Evolutionary conservation across 2,888 invertebrate genomes (phyloP), one percentile per base, ranked within the genome.

Genomic region (Venusia cambrica): DNA sequence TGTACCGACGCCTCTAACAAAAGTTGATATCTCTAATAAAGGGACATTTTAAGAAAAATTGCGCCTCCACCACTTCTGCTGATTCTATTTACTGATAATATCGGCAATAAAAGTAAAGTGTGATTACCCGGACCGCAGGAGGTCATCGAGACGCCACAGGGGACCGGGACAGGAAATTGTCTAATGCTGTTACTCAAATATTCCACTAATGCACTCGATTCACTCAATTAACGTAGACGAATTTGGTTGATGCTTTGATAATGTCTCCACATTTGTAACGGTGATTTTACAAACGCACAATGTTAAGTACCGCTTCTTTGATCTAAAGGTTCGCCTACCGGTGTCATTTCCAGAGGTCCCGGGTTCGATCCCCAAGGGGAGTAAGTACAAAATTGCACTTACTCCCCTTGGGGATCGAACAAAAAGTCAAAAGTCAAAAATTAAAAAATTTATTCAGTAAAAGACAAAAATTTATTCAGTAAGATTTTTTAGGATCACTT

Each of bases 161-260:
- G 57, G 63, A 46, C 62, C 41, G 45, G 43, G 53, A 52, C 58
- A 53, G 71, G 66, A 67, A 61, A 73, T 72, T 66, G 68, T 70
- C 65, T 76, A 73, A 77, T 68, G 66, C 63, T 63, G 63, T 73
- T 68, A 73, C 68, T 65, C 57, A 62, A 68, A 72, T 68, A 66
- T 62, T 48, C 48, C 30, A 43, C 46, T 48, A 55, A 53, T 53
- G 55, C 50, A 51, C 47, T 50, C 27, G 16, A 38, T 45, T 51
- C 43, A 50, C 36, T 47, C 48, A 48, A 53, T 53, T 46, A 48
- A 27, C 39, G 24, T 22, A 21, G 16, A 29, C 7, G 38, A 36
- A 45, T 41, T 49, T 25, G 20, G 29, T 14, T 28, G 24, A 9
- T 29, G 29, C 1, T 18, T 28, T 22, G 6, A 7, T 22, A 22